These are phyloP conservation scores for Torymus auratus DNA, from an alignment of 2,888 invertebrate species.

Conservation along the genomic window DNA sequence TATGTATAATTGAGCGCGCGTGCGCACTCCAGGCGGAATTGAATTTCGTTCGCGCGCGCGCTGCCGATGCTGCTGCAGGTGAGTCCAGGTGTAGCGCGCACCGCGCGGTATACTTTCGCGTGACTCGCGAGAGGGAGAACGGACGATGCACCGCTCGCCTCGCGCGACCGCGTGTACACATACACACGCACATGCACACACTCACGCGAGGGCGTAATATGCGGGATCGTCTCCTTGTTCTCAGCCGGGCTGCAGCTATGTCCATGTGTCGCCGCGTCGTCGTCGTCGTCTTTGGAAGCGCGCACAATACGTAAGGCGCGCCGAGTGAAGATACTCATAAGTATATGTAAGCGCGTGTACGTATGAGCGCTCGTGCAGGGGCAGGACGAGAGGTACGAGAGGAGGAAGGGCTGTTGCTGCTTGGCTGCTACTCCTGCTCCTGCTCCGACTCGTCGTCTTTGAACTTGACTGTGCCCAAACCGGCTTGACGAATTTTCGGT, in stretches of 20 bases:
- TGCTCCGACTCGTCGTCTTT: conserved; percentile 35
- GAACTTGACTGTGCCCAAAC: conserved; percentile 56
- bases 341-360: background rate
- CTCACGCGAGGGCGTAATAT: conserved; percentile 17
- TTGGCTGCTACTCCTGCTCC: background rate
- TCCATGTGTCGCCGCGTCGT: conserved; percentile 59
- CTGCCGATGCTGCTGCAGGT: conserved; percentile 50
- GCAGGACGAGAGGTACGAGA: conserved; percentile 14
- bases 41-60: conserved; percentile 52
- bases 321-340: conserved; percentile 13
- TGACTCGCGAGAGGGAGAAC: conserved; percentile 9
- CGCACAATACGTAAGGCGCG: conserved; percentile 14
- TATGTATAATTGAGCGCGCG: conserved; percentile 57
- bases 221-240: conserved; percentile 44
- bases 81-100: conserved; percentile 54
- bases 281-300: background rate
- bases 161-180: conserved; percentile 1
- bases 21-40: conserved; percentile 54
- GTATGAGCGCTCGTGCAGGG: background rate
- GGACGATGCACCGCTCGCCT: conserved; percentile 34
- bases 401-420: background rate
- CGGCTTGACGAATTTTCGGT: conserved; percentile 54
- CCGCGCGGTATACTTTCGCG: conserved; percentile 28
- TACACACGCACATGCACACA: background rate
- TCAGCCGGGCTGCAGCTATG: conserved; percentile 18